phyloP scores from a whole-genome alignment of 1,140 invertebrate genomes.

The Ceratina australensis region DNA sequence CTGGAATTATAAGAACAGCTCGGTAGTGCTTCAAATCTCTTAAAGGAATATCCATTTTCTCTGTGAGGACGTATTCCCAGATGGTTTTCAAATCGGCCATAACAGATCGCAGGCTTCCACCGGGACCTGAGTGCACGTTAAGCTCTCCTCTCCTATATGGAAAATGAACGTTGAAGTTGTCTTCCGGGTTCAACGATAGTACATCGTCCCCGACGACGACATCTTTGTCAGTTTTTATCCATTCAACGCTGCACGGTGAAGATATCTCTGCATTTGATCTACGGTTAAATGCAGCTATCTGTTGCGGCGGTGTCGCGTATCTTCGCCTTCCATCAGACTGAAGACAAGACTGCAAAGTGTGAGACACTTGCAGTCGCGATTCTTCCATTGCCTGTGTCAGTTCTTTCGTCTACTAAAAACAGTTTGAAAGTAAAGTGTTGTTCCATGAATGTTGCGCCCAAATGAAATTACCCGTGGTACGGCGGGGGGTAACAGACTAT shows the following conservation, averaged over 20 bases:
- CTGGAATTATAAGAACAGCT: conserved; percentile 93
- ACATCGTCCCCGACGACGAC: conserved; percentile 86
- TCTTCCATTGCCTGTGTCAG: conserved; percentile 89
- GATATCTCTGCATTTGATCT: conserved; percentile 85
- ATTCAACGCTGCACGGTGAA: conserved; percentile 80
- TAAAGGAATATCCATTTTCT: conserved; percentile 87
- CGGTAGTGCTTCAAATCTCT: conserved; percentile 91
- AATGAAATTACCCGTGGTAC: conserved; percentile 76
- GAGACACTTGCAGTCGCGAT: conserved; percentile 88
- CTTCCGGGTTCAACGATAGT: conserved; percentile 86
- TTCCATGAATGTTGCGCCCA: not conserved
- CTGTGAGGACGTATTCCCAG: conserved; percentile 90
- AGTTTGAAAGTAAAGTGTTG: conserved; percentile 11
- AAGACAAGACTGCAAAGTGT: conserved; percentile 90
- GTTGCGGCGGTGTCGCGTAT: conserved; percentile 92
- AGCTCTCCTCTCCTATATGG: conserved; percentile 92
- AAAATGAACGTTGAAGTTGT: conserved; percentile 92
- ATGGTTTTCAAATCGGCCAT: conserved; percentile 92
- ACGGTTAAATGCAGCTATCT: conserved; percentile 92
- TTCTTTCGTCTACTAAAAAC: conserved; percentile 81
- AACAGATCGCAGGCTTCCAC: conserved; percentile 91
- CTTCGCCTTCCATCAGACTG: conserved; percentile 89
- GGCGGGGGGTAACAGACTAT: conserved; percentile 84
- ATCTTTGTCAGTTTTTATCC: conserved; percentile 83
- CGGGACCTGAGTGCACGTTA: conserved; percentile 90